Conservation (phyloP, 1,140 invertebrate genomes). For the Dinoponera quadriceps region DNA sequence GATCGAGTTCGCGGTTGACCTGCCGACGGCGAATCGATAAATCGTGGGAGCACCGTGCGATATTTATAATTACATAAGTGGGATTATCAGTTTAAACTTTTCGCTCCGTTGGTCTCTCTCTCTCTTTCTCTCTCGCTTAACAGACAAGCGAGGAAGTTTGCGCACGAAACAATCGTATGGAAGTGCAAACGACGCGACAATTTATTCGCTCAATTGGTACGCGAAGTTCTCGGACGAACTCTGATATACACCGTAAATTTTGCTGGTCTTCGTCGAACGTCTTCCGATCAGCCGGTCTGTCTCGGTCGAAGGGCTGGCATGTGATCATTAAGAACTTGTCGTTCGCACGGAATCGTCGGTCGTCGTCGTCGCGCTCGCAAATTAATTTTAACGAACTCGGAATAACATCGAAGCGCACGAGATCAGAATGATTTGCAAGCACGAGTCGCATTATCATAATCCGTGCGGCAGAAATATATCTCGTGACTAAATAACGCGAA, state of each 20-base stretch:
- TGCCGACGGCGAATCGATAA: neutral
- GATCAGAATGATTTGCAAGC: neutral
- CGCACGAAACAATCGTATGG: conserved; percentile 40
- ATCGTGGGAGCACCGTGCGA: neutral
- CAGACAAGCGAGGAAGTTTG: conserved; percentile 29
- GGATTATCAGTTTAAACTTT: conserved; percentile 46
- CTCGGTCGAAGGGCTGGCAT: neutral
- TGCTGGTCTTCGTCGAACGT: conserved; percentile 29
- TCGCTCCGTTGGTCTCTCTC: conserved; percentile 7
- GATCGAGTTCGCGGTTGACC: neutral
- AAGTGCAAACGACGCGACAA: conserved; percentile 55
- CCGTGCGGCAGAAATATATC: neutral
- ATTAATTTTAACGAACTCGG: neutral
- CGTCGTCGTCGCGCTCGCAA: neutral
- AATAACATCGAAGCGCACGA: neutral
- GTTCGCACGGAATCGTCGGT: neutral
- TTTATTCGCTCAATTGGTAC: conserved; percentile 53
- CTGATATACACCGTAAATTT: conserved; percentile 36
- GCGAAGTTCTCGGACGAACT: conserved; percentile 36
- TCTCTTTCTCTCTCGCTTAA: no score
- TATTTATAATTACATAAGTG: neutral
- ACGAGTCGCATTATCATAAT: neutral
- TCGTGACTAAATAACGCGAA: neutral
- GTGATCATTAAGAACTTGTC: neutral
- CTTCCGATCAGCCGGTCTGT: neutral